A percentile compares a stretch with the other conserved stretches of the same genome.
These are phyloP conservation scores for Pristionchus maxplancki DNA, from an alignment of 2,888 invertebrate species.

Conservation along the genomic window DNA sequence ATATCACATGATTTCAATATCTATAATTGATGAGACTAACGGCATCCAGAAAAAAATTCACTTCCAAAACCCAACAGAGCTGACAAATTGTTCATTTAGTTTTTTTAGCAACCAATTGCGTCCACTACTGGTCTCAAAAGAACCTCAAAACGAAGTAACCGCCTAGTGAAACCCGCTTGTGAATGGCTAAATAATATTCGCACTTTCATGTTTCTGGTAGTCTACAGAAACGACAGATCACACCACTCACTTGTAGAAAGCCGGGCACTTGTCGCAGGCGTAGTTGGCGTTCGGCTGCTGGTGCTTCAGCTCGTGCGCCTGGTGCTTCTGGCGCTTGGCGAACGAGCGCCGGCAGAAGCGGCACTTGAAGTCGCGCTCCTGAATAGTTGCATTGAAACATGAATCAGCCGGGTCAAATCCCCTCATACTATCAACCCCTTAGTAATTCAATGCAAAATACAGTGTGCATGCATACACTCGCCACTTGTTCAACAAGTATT, in stretches of 20 bases:
- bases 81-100: background rate
- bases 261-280: constrained; percentile 25
- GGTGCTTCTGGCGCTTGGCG: background rate
- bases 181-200: no score
- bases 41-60: no score
- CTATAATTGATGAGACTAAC: no score
- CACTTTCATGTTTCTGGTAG: no score
- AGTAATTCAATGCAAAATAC: no score
- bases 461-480: no score
- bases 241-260: constrained; percentile 43
- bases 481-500: no score
- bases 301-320: constrained; percentile 49
- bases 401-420: background rate
- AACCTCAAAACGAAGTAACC: no score
- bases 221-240: background rate
- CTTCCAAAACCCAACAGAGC: no score
- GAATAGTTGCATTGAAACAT: background rate
- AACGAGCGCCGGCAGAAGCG: constrained; percentile 44
- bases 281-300: background rate
- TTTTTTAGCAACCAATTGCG: background rate
- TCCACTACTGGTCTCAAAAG: background rate
- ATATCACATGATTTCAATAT: no score
- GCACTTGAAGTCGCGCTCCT: constrained; percentile 50
- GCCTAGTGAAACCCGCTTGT: no score
- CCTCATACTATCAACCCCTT: no score